These are phyloP conservation scores for Brevimyrus niger DNA, from an alignment of 2,113 vertebrate species.

Conservation along the genomic window DNA sequence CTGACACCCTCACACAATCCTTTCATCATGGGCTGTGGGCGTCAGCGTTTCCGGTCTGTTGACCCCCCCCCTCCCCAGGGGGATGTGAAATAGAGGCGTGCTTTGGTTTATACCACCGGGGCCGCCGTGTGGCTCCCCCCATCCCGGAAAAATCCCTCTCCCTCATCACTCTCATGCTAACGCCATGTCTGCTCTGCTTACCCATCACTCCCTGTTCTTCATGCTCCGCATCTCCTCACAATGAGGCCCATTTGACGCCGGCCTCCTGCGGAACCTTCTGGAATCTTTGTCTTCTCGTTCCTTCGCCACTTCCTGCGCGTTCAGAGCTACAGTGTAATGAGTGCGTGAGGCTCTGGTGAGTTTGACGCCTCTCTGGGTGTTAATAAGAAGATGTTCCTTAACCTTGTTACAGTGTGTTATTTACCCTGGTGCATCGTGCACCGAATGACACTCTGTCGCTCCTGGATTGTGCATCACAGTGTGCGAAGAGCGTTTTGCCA, in stretches of 20 bases:
- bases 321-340: not conserved
- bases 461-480: not conserved
- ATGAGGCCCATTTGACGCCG: not conserved
- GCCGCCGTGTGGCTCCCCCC: not conserved
- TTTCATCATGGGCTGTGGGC: not conserved
- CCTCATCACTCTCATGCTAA: not conserved
- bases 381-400: not conserved
- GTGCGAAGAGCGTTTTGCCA: not conserved
- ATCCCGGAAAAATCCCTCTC: not conserved
- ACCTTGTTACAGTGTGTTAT: not conserved
- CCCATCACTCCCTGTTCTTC: not conserved
- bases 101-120: not conserved
- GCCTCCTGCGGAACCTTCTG: not conserved
- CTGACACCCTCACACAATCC: not conserved
- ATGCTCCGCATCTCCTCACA: not conserved
- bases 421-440: not conserved
- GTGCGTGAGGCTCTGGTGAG: not conserved
- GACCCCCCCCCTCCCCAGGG: not conserved
- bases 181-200: not conserved
- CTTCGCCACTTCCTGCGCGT: not conserved
- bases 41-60: not conserved
- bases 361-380: not conserved
- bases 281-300: not conserved
- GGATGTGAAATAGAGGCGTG: not conserved
- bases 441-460: not conserved